Conservation (phyloP, 2,797 vertebrate genomes). For the Girardinus metallicus region DNA sequence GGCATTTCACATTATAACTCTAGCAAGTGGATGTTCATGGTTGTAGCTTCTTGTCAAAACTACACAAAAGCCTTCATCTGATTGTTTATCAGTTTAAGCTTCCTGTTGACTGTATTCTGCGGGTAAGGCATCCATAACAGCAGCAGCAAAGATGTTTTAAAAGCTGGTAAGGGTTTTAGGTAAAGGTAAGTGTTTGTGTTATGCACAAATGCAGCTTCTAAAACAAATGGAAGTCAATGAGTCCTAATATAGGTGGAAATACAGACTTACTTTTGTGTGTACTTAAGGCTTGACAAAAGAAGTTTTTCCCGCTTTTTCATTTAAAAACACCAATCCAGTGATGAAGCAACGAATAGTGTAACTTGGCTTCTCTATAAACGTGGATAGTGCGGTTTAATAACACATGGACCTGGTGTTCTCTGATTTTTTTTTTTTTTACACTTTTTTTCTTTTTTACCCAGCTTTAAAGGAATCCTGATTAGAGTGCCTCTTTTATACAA, state of each 20-base stretch:
- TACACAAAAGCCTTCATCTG: slow-evolving; percentile 21
- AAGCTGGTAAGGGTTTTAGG: neutral
- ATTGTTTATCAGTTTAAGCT: slow-evolving; percentile 11
- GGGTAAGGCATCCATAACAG: slow-evolving; percentile 12
- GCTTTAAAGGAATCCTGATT: slow-evolving; percentile 31
- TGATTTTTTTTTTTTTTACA: slow-evolving; percentile 26
- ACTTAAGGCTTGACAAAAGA: slow-evolving; percentile 12
- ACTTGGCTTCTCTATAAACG: slow-evolving; percentile 22
- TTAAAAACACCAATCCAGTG: slow-evolving; percentile 28
- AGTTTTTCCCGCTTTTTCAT: neutral
- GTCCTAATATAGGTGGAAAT: no score
- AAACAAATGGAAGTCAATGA: neutral
- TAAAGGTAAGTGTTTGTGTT: neutral
- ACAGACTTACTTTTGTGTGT: neutral
- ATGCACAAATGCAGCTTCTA: neutral
- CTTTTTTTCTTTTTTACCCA: slow-evolving; percentile 19
- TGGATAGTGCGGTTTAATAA: slow-evolving; percentile 22
- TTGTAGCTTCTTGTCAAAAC: slow-evolving; percentile 30
- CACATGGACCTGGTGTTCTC: slow-evolving; percentile 14
- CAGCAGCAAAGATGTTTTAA: slow-evolving; percentile 12
- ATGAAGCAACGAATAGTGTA: slow-evolving; percentile 35
- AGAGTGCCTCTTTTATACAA: slow-evolving; percentile 37
- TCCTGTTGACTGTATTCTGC: neutral
- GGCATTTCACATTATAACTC: slow-evolving; percentile 30
- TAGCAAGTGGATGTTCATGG: slow-evolving; percentile 32